Base-by-base conservation (phyloP, 2,797 vertebrate species). In the Eleutherodactylus coqui region DNA sequence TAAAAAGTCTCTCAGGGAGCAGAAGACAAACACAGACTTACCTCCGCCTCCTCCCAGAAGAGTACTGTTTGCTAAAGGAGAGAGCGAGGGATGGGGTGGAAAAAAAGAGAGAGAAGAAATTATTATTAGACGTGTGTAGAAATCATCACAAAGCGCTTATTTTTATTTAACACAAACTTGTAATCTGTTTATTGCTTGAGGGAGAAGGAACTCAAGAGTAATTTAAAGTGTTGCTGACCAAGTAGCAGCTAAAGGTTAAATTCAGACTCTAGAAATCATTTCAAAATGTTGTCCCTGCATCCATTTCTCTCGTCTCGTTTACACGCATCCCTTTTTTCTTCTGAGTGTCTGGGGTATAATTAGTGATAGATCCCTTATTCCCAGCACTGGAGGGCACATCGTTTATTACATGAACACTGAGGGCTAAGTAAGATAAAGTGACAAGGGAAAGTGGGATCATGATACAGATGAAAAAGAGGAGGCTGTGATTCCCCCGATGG, bases 41-140 rank as follows among this genome's bases (percentile, higher is more conserved):
- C 93, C 93, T 0, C 93, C 93, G 0, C 93, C 93, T 0, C 93
- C 93, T 82, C 93, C 93, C 0, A 94, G 89, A 85, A 94, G 90
- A 85, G 93, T 92, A 60, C 87, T 91, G 89, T 94, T 94, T 79
- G 93, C 93, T 94, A 89, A 32, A 88, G 91, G 87, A 89, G 88
- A 90, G 14, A 72, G 41, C 21, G 41, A 73, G 27, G 51, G 77
- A 29, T 45, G 47, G 49, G 69, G 77, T 34, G 47, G 67, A 34
- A 41, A 47, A 76, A 58, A 64, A 55, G 34, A 67, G 27, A 75
- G 73, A 60, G 32, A 76, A 51, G 0, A 34, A 49, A 69, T 69
- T 16, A 82, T 70, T 53, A 70, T 70, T 82, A 82, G 34, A 82
- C 24, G n/a, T 51, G n/a, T 72, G 34, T 64, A 73, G 67, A 51